phyloP scores from a whole-genome alignment of 2,797 vertebrate genomes.

The Fratercula arctica region DNA sequence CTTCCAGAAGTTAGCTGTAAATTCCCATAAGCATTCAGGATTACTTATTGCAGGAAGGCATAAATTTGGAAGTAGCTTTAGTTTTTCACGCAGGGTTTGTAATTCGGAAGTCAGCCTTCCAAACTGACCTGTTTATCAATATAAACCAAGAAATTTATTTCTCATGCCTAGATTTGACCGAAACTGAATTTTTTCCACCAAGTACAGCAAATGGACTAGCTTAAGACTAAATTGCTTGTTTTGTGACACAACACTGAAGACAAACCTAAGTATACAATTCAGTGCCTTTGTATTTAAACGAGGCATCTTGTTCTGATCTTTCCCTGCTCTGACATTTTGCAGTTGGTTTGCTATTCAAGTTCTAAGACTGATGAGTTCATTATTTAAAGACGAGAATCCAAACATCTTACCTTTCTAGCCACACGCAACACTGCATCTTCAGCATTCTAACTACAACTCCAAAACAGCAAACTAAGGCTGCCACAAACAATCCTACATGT shows the following conservation, averaged over 20 bases:
- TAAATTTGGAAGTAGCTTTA: neutral
- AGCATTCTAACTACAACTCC: neutral
- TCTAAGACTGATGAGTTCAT: neutral
- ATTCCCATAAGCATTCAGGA: neutral
- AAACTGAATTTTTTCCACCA: fast-evolving
- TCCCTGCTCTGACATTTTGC: neutral
- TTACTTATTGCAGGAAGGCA: neutral
- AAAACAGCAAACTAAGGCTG: neutral
- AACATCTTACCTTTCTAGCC: neutral
- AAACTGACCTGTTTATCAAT: neutral
- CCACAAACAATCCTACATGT: neutral
- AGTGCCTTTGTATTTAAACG: neutral
- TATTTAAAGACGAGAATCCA: neutral
- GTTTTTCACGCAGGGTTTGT: neutral
- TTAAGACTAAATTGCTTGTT: neutral
- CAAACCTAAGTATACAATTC: neutral
- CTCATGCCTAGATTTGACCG: neutral
- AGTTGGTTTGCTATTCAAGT: neutral
- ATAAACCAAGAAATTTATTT: neutral
- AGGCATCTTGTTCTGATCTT: neutral
- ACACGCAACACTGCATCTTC: neutral
- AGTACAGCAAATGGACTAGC: neutral
- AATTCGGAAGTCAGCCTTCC: neutral
- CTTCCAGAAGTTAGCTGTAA: neutral
- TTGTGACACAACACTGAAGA: neutral